Evolutionary conservation across 2,797 vertebrate genomes (phyloP).

Genomic region (Sebastolobus altivelis): DNA sequence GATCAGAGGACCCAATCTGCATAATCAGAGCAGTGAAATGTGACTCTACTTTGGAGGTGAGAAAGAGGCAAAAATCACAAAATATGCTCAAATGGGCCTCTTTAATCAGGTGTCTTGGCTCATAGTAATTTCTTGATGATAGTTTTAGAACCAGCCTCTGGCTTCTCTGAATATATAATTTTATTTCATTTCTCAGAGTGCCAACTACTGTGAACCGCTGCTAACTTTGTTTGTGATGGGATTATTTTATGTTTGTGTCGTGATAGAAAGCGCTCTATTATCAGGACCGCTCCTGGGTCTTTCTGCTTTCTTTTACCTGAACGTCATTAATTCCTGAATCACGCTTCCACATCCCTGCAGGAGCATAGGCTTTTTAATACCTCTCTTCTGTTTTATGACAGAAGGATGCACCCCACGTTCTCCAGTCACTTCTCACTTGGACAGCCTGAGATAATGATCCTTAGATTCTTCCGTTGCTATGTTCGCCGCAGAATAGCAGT

Average conservation of each 20-base stretch:
- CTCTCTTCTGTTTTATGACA: constrained; percentile 38
- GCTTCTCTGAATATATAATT: constrained; percentile 14
- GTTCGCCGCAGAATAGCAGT: constrained; percentile 15
- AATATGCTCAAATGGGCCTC: constrained; percentile 32
- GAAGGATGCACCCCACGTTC: constrained; percentile 20
- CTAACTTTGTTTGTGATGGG: constrained; percentile 8
- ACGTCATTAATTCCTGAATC: constrained; percentile 27
- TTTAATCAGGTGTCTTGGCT: constrained; percentile 41
- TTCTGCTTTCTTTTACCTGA: constrained; percentile 22
- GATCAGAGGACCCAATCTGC: constrained; percentile 59
- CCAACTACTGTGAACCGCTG: constrained; percentile 7
- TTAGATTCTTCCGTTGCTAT: constrained; percentile 50
- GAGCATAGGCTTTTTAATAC: constrained; percentile 11
- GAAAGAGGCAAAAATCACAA: constrained; percentile 25
- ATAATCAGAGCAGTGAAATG: constrained; percentile 66
- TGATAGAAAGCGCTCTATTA: constrained; percentile 20
- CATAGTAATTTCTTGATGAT: constrained; percentile 40
- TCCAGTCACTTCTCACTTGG: constrained; percentile 53
- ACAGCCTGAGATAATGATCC: constrained; percentile 67
- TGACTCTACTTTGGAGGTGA: constrained; percentile 41
- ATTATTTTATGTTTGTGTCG: constrained; percentile 15
- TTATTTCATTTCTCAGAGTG: constrained; percentile 25
- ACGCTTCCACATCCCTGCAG: constrained; percentile 16
- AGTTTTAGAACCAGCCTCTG: constrained; percentile 25
- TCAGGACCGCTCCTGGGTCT: constrained; percentile 10